These are phyloP conservation scores for Acanthiza pusilla DNA, from an alignment of 2,797 vertebrate species.

Conservation along the genomic window DNA sequence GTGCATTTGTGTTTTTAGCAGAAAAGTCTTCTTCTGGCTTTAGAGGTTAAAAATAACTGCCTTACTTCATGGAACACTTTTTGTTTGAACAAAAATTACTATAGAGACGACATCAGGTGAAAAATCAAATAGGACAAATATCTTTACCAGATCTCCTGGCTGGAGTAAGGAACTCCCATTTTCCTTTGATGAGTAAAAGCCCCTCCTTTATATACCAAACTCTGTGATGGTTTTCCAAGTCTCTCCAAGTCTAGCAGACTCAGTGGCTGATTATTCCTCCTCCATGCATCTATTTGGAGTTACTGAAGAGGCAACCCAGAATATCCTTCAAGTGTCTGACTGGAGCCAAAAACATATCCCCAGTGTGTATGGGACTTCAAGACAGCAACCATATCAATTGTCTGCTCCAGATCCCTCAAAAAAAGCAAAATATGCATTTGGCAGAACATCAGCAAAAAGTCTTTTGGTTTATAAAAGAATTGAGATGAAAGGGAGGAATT, in stretches of 20 bases:
- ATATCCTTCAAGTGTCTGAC: background rate
- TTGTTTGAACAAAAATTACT: background rate
- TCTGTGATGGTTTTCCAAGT: background rate
- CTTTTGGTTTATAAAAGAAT: background rate
- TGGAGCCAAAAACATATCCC: background rate
- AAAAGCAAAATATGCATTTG: background rate
- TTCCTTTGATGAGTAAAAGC: background rate
- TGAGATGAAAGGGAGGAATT: background rate
- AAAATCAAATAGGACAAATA: background rate
- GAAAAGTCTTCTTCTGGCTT: background rate
- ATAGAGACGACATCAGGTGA: background rate
- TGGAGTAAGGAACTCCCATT: background rate
- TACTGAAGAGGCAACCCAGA: background rate
- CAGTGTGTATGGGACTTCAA: background rate
- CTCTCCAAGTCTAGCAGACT: background rate
- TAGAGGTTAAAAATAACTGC: conserved; percentile 3
- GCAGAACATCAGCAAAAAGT: background rate
- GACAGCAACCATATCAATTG: background rate
- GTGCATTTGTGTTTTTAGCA: background rate
- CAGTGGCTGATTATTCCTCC: background rate
- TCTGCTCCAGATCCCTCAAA: background rate
- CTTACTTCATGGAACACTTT: conserved; percentile 23
- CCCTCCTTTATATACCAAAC: background rate
- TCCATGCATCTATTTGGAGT: background rate
- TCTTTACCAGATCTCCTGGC: background rate